Evolutionary conservation across 2,113 vertebrate species (phyloP).

Genomic region (Albula goreensis): DNA sequence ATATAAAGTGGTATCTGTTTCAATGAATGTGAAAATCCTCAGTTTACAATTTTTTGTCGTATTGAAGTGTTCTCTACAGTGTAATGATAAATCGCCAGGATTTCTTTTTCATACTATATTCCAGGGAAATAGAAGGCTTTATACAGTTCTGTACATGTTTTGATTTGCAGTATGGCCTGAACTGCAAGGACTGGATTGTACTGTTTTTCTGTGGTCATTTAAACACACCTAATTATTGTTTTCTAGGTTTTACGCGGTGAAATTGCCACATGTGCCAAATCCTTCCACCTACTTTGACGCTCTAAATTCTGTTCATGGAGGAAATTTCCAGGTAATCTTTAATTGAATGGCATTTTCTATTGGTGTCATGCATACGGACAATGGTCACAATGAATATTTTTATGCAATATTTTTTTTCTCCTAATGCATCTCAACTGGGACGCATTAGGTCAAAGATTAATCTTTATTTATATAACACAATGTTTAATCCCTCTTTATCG

Average conservation of each 20-base stretch:
- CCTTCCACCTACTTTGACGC: constrained; percentile 67
- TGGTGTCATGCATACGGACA: no score
- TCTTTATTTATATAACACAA: neutral
- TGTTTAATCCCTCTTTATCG: neutral
- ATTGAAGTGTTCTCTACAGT: no score
- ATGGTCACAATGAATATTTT: no score
- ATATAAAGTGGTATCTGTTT: no score
- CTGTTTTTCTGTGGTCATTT: neutral
- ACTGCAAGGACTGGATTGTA: neutral
- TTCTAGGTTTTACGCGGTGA: constrained; percentile 46
- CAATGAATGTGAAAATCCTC: no score
- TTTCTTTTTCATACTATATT: no score
- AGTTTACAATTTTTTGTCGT: no score
- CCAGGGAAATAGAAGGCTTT: no score
- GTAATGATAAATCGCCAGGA: no score
- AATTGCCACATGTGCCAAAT: constrained; percentile 55
- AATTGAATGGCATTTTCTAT: no score
- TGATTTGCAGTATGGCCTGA: neutral
- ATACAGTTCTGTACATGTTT: neutral
- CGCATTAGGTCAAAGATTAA: neutral
- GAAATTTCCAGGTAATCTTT: constrained; percentile 62
- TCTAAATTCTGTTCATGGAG: constrained; percentile 55
- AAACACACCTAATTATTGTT: neutral
- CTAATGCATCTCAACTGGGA: neutral
- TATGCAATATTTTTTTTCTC: no score